phyloP scores from a whole-genome alignment of 2,113 vertebrate species.

The Monopterus albus region DNA sequence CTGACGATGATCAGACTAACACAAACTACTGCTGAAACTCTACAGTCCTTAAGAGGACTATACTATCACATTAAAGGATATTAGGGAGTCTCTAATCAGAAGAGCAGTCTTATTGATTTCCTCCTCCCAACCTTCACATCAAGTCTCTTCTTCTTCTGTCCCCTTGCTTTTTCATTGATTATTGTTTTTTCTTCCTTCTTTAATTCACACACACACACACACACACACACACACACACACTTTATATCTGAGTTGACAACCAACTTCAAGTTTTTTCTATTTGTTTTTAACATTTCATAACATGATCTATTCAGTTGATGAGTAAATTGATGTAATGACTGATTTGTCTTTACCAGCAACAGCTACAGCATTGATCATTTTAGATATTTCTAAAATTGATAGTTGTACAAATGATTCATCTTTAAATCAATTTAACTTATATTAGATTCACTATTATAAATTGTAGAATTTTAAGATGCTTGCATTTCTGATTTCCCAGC shows the following conservation, averaged over 20 bases:
- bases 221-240: too few relatives aligned
- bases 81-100: slow-evolving; percentile 54
- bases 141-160: slow-evolving; percentile 37
- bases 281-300: neutral
- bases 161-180: slow-evolving; percentile 49
- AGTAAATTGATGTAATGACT: neutral
- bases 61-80: slow-evolving; percentile 26
- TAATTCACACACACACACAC: too few relatives aligned
- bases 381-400: neutral
- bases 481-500: neutral
- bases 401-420: neutral
- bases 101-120: slow-evolving; percentile 54
- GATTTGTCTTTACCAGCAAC: neutral
- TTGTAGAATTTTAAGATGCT: neutral
- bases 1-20: slow-evolving; percentile 43
- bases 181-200: slow-evolving; percentile 14
- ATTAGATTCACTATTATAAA: neutral
- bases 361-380: neutral
- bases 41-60: slow-evolving; percentile 42
- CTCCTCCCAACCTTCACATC: slow-evolving; percentile 30
- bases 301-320: neutral
- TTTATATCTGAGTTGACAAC: slow-evolving; percentile 35
- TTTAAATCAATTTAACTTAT: neutral
- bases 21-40: slow-evolving; percentile 29
- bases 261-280: neutral